Conservation (phyloP, 2,113 vertebrate species). For the Ailurus styani region DNA sequence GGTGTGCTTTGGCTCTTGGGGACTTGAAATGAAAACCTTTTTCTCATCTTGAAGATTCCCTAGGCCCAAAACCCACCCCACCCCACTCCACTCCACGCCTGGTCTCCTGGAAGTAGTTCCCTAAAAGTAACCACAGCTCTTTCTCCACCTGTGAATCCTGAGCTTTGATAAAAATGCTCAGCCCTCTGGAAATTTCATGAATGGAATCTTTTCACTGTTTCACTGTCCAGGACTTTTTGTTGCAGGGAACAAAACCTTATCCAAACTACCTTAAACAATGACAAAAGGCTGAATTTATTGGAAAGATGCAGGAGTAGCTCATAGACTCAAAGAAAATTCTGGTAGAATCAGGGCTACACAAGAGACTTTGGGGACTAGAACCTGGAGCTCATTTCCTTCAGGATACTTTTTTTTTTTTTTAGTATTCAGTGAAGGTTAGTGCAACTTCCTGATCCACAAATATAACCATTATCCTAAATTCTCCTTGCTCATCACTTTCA, state of each 20-base stretch:
- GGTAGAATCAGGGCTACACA: background rate
- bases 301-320: background rate
- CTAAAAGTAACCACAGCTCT: background rate
- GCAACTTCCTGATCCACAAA: background rate
- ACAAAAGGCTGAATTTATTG: background rate
- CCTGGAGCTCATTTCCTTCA: background rate
- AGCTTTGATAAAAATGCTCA: background rate
- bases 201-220: background rate
- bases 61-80: background rate
- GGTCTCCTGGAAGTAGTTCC: background rate
- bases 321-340: background rate
- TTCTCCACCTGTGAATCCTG: background rate
- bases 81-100: too few species aligned
- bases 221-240: background rate
- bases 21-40: background rate
- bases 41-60: background rate
- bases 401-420: background rate
- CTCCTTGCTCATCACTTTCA: background rate
- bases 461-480: background rate
- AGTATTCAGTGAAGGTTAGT: background rate
- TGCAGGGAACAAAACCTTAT: background rate
- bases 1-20: background rate
- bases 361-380: background rate
- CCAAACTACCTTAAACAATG: background rate
- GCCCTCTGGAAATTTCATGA: background rate